Conservation (phyloP, 2,888 invertebrate species). For the Drosophila eohydei region DNA sequence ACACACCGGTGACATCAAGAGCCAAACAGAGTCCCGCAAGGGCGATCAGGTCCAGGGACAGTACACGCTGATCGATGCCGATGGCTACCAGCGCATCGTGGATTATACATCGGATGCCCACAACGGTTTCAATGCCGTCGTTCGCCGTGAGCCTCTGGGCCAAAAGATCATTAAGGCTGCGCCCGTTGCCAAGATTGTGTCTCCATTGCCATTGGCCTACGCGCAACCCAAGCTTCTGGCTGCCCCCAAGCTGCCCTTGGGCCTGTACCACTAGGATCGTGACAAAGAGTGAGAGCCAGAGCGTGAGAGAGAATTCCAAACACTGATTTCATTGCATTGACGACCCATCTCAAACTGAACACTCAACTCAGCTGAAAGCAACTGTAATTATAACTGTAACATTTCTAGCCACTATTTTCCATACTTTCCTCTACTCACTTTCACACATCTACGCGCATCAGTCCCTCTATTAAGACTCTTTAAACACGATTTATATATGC, state of each 20-base stretch:
- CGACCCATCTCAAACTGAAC: slow-evolving; percentile 56
- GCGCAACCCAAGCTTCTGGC: slow-evolving; percentile 72
- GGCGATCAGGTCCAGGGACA: slow-evolving; percentile 86
- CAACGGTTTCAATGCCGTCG: slow-evolving; percentile 87
- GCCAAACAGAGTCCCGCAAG: slow-evolving; percentile 86
- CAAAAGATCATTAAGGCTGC: slow-evolving; percentile 84
- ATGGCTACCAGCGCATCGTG: slow-evolving; percentile 86
- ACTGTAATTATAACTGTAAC: slow-evolving; percentile 34
- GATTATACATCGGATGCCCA: slow-evolving; percentile 86
- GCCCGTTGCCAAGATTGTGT: slow-evolving; percentile 81
- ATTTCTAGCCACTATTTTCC: slow-evolving; percentile 18
- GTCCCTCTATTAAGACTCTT: slow-evolving; percentile 48
- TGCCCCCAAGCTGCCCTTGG: slow-evolving; percentile 62
- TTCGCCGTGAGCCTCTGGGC: slow-evolving; percentile 86
- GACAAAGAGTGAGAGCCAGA: not conserved
- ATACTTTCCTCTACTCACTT: slow-evolving; percentile 29
- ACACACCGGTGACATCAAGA: slow-evolving; percentile 86
- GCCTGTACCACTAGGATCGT: slow-evolving; percentile 54
- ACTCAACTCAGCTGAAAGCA: slow-evolving; percentile 35
- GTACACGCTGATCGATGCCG: slow-evolving; percentile 86
- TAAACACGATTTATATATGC: slow-evolving; percentile 22
- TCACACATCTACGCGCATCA: slow-evolving; percentile 33
- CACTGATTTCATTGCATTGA: slow-evolving; percentile 74
- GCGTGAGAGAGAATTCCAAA: slow-evolving; percentile 59
- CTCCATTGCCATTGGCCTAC: slow-evolving; percentile 75